phyloP scores from a whole-genome alignment of 2,113 vertebrate genomes.

The Labrus mixtus region DNA sequence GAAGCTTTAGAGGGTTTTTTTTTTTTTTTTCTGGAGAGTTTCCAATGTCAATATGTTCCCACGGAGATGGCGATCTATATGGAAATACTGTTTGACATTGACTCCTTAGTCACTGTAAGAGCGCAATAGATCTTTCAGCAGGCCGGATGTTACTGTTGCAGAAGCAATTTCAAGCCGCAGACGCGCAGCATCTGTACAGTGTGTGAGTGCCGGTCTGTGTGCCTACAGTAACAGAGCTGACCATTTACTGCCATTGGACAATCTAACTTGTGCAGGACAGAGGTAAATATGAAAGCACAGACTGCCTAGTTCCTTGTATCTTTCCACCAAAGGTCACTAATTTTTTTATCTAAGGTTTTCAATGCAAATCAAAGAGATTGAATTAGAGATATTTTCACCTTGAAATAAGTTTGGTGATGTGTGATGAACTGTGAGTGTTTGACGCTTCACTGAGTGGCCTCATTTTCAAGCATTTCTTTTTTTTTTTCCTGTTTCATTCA shows the following conservation, averaged over 20 bases:
- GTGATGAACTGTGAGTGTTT: neutral
- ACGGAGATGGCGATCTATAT: constrained; percentile 26
- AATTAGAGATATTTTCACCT: too few relatives aligned
- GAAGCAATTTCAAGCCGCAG: constrained; percentile 19
- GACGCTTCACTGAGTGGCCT: neutral
- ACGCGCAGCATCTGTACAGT: neutral
- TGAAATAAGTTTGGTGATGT: too few relatives aligned
- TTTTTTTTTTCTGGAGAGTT: constrained; percentile 6
- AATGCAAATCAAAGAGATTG: neutral
- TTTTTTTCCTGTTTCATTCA: too few relatives aligned
- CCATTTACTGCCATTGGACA: constrained; percentile 7
- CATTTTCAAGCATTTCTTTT: too few relatives aligned
- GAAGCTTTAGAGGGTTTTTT: neutral
- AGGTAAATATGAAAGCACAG: neutral
- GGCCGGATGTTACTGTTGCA: neutral
- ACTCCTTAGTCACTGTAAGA: constrained; percentile 31
- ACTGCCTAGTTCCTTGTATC: neutral
- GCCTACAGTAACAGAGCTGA: neutral
- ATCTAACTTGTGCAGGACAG: neutral
- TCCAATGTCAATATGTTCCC: constrained; percentile 16
- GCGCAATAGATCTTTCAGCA: constrained; percentile 5
- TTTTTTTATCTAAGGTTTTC: neutral
- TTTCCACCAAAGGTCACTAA: neutral
- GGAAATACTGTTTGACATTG: constrained; percentile 42
- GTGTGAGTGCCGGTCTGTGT: neutral